Evolutionary conservation across 2,113 vertebrate species (phyloP).

Genomic region (Pterocles burchelli): DNA sequence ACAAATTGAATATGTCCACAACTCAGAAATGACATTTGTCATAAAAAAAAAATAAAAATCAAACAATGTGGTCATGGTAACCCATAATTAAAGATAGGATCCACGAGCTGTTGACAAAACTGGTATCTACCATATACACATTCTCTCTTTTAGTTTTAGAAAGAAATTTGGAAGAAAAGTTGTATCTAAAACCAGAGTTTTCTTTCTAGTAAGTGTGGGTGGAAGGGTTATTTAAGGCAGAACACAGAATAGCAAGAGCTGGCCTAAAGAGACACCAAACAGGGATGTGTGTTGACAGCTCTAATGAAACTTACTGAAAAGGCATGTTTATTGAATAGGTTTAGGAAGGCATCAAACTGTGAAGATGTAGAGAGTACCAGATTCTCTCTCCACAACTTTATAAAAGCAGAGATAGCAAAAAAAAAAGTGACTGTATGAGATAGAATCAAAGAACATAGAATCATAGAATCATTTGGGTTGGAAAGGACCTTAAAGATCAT

Average conservation of each 20-base stretch:
- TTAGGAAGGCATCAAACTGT: background rate
- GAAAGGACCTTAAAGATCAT: background rate
- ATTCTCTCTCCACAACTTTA: background rate
- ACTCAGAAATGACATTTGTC: background rate
- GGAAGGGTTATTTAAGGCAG: background rate
- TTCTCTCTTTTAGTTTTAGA: background rate
- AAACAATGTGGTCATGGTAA: background rate
- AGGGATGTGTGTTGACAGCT: background rate
- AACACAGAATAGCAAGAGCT: background rate
- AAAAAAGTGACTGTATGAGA: background rate
- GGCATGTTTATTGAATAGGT: background rate
- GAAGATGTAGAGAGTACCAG: background rate
- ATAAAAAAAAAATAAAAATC: background rate
- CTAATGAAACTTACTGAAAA: background rate
- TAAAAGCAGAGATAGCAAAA: background rate
- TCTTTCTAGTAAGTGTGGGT: background rate
- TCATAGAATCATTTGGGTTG: too few species aligned
- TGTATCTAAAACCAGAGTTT: background rate
- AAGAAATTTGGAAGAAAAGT: background rate
- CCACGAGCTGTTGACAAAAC: background rate
- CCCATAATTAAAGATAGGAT: background rate
- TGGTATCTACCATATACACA: background rate
- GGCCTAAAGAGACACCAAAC: background rate
- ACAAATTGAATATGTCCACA: background rate
- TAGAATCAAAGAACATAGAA: background rate